These are phyloP conservation scores for Pristionchus maxplancki DNA, from an alignment of 2,888 invertebrate species.

Conservation along the genomic window DNA sequence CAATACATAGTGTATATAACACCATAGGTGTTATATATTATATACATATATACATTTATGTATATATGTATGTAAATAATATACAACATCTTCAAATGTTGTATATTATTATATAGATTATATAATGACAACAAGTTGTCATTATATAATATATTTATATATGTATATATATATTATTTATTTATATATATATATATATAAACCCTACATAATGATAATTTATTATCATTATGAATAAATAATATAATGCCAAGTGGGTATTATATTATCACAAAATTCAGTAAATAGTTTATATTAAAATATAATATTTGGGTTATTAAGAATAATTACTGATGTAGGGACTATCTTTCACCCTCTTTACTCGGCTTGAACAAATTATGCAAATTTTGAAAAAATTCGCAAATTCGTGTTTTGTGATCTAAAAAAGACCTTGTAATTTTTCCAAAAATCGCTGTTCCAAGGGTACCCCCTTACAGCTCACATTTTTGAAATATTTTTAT, in stretches of 20 bases:
- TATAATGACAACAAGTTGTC: constrained; percentile 15
- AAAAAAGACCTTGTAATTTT: background rate
- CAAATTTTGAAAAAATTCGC: constrained; percentile 27
- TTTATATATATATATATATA: too few species aligned
- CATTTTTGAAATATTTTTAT: too few species aligned
- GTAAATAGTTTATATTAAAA: constrained; percentile 67
- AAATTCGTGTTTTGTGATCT: background rate
- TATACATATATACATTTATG: constrained; percentile 45
- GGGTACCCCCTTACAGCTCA: too few species aligned
- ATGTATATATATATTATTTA: constrained; percentile 11
- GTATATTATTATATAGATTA: too few species aligned
- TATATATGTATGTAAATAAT: too few species aligned
- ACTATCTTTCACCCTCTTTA: too few species aligned
- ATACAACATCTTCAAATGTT: too few species aligned
- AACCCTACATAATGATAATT: background rate
- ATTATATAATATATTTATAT: constrained; percentile 38
- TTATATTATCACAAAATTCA: constrained; percentile 46
- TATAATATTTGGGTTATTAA: constrained; percentile 66
- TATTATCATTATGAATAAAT: background rate
- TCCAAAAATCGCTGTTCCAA: background rate
- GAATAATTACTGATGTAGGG: constrained; percentile 58
- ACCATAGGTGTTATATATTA: constrained; percentile 43
- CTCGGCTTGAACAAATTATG: too few species aligned
- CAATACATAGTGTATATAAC: constrained; percentile 20
- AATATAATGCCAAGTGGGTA: background rate